Conservation (phyloP, 2,888 invertebrate species). For the Palloptera scutellata region DNA sequence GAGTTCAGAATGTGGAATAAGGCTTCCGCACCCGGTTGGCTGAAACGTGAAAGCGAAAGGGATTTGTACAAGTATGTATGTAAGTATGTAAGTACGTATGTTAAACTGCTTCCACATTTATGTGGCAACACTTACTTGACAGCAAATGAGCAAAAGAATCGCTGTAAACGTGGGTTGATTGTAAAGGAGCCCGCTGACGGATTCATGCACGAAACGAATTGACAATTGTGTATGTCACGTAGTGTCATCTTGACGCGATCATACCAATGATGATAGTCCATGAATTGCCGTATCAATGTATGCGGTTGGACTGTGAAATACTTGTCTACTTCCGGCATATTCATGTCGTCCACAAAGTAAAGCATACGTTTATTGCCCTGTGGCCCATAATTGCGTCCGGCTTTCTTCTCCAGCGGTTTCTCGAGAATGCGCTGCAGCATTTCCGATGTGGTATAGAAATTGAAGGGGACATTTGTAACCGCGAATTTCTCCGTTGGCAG, state of each 20-base stretch:
- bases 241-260: slow-evolving; percentile 84
- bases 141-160: slow-evolving; percentile 87
- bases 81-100: too few relatives aligned
- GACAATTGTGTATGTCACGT: slow-evolving; percentile 92
- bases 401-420: slow-evolving; percentile 93
- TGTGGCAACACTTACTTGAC: slow-evolving; percentile 71
- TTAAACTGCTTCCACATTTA: too few relatives aligned
- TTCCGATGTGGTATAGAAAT: slow-evolving; percentile 94
- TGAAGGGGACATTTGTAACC: slow-evolving; percentile 89
- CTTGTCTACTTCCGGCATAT: slow-evolving; percentile 95
- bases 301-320: slow-evolving; percentile 97
- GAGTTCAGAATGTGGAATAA: slow-evolving; percentile 84
- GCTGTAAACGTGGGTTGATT: slow-evolving; percentile 87
- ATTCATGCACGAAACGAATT: slow-evolving; percentile 96
- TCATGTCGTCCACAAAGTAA: slow-evolving; percentile 95
- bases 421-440: slow-evolving; percentile 89
- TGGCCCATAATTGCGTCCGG: slow-evolving; percentile 91
- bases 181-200: slow-evolving; percentile 95
- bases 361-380: slow-evolving; percentile 91
- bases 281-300: slow-evolving; percentile 88
- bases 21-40: slow-evolving; percentile 85
- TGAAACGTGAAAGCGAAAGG: slow-evolving; percentile 57
- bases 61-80: too few relatives aligned
- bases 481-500: slow-evolving; percentile 78
- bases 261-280: slow-evolving; percentile 97